Conservation (phyloP, 2,888 invertebrate species). For the Aporophyla lueneburgensis region DNA sequence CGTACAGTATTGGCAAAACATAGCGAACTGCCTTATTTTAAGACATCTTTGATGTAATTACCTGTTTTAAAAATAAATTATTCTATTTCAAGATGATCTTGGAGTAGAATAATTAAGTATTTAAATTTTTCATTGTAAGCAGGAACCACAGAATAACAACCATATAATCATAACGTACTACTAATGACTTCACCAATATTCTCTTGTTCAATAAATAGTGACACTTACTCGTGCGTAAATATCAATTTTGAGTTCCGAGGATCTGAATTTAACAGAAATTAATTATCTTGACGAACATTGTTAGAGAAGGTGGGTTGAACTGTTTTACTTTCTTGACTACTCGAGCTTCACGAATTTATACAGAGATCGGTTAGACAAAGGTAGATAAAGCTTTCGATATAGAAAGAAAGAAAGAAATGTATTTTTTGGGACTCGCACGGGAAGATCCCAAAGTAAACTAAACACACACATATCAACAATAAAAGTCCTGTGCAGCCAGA, state of each 20-base stretch:
- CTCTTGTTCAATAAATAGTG: constrained; percentile 3
- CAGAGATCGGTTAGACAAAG: not conserved
- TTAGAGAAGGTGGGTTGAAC: not conserved
- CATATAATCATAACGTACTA: not conserved
- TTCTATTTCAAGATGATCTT: no score
- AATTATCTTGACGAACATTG: not conserved
- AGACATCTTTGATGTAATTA: no score
- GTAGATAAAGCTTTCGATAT: no score
- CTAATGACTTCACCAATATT: not conserved
- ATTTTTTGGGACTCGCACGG: no score
- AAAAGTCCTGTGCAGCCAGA: no score
- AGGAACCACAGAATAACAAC: not conserved
- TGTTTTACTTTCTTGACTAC: not conserved
- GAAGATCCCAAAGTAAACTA: no score
- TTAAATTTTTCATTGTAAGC: not conserved
- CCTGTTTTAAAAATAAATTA: no score
- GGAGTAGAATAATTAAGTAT: not conserved
- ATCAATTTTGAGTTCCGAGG: constrained; percentile 1
- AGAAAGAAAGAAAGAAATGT: no score
- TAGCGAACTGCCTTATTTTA: no score
- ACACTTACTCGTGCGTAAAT: constrained; percentile 33
- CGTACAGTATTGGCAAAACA: no score
- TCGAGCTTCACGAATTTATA: constrained; percentile 6
- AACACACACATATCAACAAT: no score
- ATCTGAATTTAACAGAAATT: constrained; percentile 7